These are phyloP conservation scores for Drosophila littoralis DNA, from an alignment of 1,140 invertebrate species.

Conservation along the genomic window DNA sequence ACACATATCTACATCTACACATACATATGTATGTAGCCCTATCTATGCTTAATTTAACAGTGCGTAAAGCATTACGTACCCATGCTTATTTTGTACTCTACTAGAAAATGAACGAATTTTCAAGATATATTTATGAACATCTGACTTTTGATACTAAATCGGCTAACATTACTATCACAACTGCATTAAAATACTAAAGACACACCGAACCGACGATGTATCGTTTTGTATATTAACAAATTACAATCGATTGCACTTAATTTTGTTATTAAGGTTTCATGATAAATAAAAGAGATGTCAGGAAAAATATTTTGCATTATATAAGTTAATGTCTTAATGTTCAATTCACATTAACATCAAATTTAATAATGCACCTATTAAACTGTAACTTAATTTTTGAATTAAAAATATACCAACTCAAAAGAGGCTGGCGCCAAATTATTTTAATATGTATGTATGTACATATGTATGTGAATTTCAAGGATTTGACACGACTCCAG, in stretches of 20 bases:
- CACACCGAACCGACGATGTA: neutral
- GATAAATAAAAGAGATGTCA: neutral
- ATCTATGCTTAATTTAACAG: neutral
- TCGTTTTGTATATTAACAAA: neutral
- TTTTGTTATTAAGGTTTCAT: neutral
- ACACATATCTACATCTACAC: neutral
- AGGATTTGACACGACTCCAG: too few species aligned
- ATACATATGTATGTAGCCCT: neutral
- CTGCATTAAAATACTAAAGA: conserved; percentile 1
- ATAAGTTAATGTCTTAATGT: too few species aligned
- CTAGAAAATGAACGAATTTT: conserved; percentile 5
- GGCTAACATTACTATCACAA: conserved; percentile 4
- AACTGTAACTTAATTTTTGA: too few species aligned
- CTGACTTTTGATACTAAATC: conserved; percentile 8
- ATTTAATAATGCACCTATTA: too few species aligned
- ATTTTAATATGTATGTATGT: too few species aligned
- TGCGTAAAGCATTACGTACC: conserved; percentile 17
- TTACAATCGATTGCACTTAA: neutral
- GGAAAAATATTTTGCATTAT: too few species aligned
- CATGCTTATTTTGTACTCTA: conserved; percentile 24
- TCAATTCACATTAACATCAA: too few species aligned
- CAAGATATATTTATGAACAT: conserved; percentile 18
- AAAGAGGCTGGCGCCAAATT: too few species aligned
- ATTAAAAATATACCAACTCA: too few species aligned
- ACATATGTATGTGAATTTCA: too few species aligned